Evolutionary conservation across 92 coral and sea anemone species (phyloP), one percentile per base, ranked within the genome.

Genomic region (Zoanthus gigantus): DNA sequence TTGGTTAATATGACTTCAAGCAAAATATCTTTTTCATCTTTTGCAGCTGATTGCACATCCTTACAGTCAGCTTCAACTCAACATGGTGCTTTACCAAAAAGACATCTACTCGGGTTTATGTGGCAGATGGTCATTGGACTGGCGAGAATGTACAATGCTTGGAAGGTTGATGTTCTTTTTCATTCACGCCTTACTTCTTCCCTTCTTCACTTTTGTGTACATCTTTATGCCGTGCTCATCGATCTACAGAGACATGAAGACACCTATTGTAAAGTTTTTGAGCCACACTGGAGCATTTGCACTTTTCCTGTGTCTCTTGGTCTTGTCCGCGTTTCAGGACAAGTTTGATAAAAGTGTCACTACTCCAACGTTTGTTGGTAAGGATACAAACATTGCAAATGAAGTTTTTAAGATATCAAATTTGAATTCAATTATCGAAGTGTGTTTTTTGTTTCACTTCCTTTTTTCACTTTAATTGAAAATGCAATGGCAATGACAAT

Each of bases 21-120:
- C 4, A 37, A 37, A 37, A 37, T 37, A 37, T 37, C 23, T 37
- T 37, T 37, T 2, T 37, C 42, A 37, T 37, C 42, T 2, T 15
- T 31, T 85, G 13, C 85, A 92, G 95, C 53, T 92, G 32, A 92
- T 92, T 9, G 95, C 95, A 16, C 92, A 92, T 46, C 90, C 94
- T 5, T 86, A 89, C 82, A 89, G 94, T 71, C 94, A 89, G 78
- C 87, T 92, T 12, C 89, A 89, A 17, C 89, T 89, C 44, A 89
- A 92, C 81, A 83, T 85, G 83, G 86, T 92, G 13, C 30, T 92
- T 8, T 90, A 92, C 87, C 79, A 79, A 17, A 32, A 63, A 44
- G 60, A 76, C 57, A 89, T 92, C 67, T 88, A 87, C 78, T 81
- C 87, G 17, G 73, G 42, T 17, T 30, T 92, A 29, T 91, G 77